phyloP scores from a whole-genome alignment of 2,113 vertebrate species.

The Hydrochoerus hydrochaeris region DNA sequence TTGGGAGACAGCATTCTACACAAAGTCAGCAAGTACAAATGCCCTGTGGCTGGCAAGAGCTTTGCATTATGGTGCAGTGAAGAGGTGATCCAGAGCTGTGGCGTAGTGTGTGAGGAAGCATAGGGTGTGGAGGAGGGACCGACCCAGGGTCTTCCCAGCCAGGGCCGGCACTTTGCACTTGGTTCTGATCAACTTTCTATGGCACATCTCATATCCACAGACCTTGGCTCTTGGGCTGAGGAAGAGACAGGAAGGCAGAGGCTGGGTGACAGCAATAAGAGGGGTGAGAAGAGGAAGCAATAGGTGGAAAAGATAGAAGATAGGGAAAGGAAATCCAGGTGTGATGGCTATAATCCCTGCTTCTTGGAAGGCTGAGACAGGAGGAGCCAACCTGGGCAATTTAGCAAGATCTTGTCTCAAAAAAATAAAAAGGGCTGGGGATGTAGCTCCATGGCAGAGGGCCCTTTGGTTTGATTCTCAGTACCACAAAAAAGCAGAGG shows the following conservation, averaged over 20 bases:
- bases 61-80: not conserved
- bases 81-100: no score
- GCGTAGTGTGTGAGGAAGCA: not conserved
- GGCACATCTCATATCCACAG: not conserved
- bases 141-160: fast-evolving
- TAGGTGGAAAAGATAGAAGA: not conserved
- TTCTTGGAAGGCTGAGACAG: not conserved
- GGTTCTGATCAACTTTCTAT: not conserved
- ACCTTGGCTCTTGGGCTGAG: not conserved
- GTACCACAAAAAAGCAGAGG: not conserved
- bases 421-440: not conserved
- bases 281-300: not conserved
- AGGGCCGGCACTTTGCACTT: not conserved
- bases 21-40: not conserved
- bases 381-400: not conserved
- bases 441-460: not conserved
- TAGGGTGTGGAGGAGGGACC: fast-evolving
- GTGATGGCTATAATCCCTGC: not conserved
- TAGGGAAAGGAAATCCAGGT: not conserved
- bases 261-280: not conserved
- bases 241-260: not conserved
- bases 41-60: not conserved
- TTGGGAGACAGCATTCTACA: no score
- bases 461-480: not conserved
- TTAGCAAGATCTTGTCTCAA: not conserved